Conservation (phyloP, 2,113 vertebrate genomes). For the Gracilinanus agilis region DNA sequence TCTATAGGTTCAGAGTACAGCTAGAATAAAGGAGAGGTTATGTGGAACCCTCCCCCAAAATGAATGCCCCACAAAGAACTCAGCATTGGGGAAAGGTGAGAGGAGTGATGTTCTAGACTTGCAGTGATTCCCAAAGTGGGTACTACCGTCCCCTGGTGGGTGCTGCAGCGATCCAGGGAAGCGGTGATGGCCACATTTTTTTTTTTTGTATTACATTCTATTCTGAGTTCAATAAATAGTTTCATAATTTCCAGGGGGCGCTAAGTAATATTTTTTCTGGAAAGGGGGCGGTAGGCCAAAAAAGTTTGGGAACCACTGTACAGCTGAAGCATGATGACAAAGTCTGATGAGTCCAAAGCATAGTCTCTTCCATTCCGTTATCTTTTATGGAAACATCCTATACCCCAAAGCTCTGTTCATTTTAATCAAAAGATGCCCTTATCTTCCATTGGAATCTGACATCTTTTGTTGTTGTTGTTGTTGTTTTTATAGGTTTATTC, state of each 20-base stretch:
- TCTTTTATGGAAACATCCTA: not conserved
- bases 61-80: not conserved
- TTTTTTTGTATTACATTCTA: too few species aligned
- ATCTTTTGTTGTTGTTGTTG: not conserved
- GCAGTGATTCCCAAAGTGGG: too few species aligned
- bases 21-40: not conserved
- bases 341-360: not conserved
- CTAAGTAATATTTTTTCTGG: too few species aligned
- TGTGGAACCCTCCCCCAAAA: not conserved
- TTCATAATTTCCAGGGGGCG: too few species aligned
- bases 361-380: not conserved
- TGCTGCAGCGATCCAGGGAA: too few species aligned
- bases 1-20: not conserved
- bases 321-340: not conserved
- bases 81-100: not conserved
- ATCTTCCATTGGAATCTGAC: not conserved
- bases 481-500: not conserved
- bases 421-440: not conserved
- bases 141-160: too few species aligned
- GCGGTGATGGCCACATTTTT: too few species aligned
- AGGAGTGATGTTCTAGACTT: too few species aligned
- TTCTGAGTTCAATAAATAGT: too few species aligned
- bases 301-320: too few species aligned
- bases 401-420: not conserved
- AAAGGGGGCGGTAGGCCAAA: too few species aligned